Conservation (phyloP, 2,797 vertebrate species). For the Semotilus atromaculatus region DNA sequence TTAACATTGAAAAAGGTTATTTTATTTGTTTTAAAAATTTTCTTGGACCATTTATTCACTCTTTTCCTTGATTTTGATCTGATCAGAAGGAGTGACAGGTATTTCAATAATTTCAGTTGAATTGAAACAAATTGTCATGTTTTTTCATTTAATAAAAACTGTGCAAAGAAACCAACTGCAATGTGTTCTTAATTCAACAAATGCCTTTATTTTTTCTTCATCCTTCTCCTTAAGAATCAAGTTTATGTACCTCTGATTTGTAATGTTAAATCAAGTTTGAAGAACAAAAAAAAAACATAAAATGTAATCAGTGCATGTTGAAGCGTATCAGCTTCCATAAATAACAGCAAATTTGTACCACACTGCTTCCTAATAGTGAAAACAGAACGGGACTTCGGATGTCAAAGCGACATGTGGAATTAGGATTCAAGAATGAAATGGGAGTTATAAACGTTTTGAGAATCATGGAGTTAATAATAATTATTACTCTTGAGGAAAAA, state of each 20-base stretch:
- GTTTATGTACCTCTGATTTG: constrained; percentile 65
- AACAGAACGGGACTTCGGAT: neutral
- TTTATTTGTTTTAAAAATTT: constrained; percentile 32
- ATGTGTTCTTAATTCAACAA: constrained; percentile 37
- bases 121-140: constrained; percentile 67
- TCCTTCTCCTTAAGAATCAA: constrained; percentile 63
- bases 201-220: constrained; percentile 38
- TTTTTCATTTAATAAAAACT: constrained; percentile 74
- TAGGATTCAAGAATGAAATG: neutral
- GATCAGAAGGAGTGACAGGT: constrained; percentile 61
- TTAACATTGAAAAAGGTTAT: constrained; percentile 38
- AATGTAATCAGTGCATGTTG: constrained; percentile 73
- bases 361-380: constrained; percentile 25
- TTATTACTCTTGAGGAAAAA: neutral
- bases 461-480: neutral
- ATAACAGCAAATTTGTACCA: constrained; percentile 71
- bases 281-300: constrained; percentile 50
- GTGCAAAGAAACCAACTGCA: constrained; percentile 64
- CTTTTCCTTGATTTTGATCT: constrained; percentile 40
- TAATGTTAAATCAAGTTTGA: constrained; percentile 41
- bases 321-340: constrained; percentile 75
- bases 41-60: constrained; percentile 57
- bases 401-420: constrained; percentile 1
- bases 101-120: constrained; percentile 66
- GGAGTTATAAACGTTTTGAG: neutral